phyloP scores from a whole-genome alignment of 2,113 vertebrate species.

The Oenanthe oenanthe region DNA sequence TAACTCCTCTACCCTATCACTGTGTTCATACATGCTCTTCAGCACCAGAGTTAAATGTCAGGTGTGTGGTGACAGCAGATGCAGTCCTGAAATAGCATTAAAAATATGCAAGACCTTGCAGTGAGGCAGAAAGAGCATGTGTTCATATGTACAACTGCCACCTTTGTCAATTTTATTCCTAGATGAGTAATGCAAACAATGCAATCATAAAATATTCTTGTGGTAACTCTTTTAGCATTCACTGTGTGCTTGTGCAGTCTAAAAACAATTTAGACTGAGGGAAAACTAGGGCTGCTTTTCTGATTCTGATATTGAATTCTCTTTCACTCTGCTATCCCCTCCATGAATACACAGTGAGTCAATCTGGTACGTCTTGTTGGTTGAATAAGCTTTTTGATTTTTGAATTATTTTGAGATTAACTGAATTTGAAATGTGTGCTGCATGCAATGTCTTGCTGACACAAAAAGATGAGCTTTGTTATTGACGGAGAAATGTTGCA shows the following conservation, averaged over 20 bases:
- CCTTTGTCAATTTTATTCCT: slow-evolving; percentile 28
- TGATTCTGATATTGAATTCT: slow-evolving; percentile 72
- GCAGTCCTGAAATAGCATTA: not conserved
- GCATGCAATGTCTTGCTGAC: slow-evolving; percentile 72
- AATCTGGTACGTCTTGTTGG: slow-evolving; percentile 76
- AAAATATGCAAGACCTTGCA: not conserved
- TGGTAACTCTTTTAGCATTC: slow-evolving; percentile 69
- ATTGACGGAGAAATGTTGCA: slow-evolving; percentile 76
- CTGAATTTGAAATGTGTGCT: slow-evolving; percentile 80
- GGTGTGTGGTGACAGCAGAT: not conserved
- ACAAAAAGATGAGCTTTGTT: slow-evolving; percentile 77
- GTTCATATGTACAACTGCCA: not conserved
- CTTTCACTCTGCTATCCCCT: slow-evolving; percentile 49
- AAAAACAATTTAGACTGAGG: slow-evolving; percentile 75
- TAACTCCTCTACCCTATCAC: not conserved
- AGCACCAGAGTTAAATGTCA: not conserved
- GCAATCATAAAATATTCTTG: slow-evolving; percentile 51
- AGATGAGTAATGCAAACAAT: slow-evolving; percentile 64
- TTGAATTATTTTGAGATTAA: slow-evolving; percentile 84
- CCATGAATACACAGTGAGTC: slow-evolving; percentile 74
- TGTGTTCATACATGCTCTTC: not conserved
- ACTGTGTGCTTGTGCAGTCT: slow-evolving; percentile 35
- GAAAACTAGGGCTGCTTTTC: slow-evolving; percentile 64
- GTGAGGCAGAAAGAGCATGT: not conserved
- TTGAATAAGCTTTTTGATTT: slow-evolving; percentile 83